phyloP scores from a whole-genome alignment of 2,113 vertebrate genomes.

The Entomyzon cyanotis region DNA sequence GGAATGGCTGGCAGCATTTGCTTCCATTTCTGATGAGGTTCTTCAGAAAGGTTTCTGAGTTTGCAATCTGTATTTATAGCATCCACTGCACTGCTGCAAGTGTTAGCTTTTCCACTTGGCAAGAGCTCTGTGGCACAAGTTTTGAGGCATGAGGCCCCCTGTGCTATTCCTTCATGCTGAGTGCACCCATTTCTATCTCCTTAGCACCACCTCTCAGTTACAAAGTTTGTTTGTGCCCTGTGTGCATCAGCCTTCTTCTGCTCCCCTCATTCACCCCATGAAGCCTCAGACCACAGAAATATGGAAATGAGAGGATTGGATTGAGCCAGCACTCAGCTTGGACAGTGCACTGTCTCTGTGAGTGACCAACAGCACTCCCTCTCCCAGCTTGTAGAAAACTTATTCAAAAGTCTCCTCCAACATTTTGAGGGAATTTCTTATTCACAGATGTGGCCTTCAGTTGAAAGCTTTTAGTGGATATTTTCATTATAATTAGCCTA shows the following conservation, averaged over 20 bases:
- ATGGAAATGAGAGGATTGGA: not conserved
- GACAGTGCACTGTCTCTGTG: not conserved
- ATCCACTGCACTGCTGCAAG: not conserved
- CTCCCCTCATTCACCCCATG: not conserved
- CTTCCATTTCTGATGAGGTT: not conserved
- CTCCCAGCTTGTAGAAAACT: not conserved
- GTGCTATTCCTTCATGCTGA: not conserved
- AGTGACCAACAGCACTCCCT: not conserved
- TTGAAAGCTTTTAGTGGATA: not conserved
- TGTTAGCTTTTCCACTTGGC: not conserved
- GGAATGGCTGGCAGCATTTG: not conserved
- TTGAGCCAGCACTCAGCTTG: not conserved
- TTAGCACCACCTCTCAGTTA: not conserved
- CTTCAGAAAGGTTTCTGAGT: not conserved
- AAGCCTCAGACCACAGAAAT: not conserved
- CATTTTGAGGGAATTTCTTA: not conserved
- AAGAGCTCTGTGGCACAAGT: fast-evolving
- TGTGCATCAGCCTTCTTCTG: not conserved
- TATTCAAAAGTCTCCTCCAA: not conserved
- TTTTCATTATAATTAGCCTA: not conserved
- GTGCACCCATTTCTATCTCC: not conserved
- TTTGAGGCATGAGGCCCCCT: not conserved
- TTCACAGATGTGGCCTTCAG: not conserved
- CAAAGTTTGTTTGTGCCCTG: fast-evolving
- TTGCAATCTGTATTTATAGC: not conserved